Percentiles rank a stretch among this genome's conserved stretches.
phyloP scores from a whole-genome alignment of 2,797 vertebrate genomes.

The Apodemus agrarius region DNA sequence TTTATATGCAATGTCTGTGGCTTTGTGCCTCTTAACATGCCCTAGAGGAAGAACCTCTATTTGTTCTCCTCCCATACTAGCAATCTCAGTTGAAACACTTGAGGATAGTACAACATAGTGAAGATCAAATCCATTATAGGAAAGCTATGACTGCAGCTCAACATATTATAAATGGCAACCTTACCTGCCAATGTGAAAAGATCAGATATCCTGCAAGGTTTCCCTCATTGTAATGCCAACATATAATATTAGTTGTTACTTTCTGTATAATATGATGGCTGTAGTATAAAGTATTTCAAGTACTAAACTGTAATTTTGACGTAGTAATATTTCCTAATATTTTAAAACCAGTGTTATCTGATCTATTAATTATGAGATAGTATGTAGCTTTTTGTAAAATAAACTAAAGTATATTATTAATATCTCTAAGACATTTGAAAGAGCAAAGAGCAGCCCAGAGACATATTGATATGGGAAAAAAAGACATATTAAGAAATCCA shows the following conservation, averaged over 20 bases:
- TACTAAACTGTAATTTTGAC: background rate
- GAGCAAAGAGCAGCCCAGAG: background rate
- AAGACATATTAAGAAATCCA: background rate
- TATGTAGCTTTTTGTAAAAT: background rate
- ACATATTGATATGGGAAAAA: background rate
- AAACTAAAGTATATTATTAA: background rate
- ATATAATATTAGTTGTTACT: background rate
- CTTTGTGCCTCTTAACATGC: rapidly evolving
- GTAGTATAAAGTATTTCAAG: background rate
- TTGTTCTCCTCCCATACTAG: rapidly evolving
- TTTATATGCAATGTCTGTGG: background rate
- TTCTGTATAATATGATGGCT: too few species aligned
- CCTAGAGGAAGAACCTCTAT: rapidly evolving
- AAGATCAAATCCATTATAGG: rapidly evolving
- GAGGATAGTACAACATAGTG: background rate
- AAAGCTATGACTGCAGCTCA: background rate
- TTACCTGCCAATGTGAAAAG: background rate
- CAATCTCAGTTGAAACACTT: background rate
- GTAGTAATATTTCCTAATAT: background rate
- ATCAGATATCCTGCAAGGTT: background rate
- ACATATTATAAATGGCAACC: background rate
- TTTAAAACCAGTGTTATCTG: background rate
- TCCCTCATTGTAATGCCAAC: rapidly evolving
- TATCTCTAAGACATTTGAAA: background rate
- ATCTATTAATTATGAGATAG: background rate